phyloP scores from a whole-genome alignment of 2,888 invertebrate genomes.

The Pheosia gnoma region DNA sequence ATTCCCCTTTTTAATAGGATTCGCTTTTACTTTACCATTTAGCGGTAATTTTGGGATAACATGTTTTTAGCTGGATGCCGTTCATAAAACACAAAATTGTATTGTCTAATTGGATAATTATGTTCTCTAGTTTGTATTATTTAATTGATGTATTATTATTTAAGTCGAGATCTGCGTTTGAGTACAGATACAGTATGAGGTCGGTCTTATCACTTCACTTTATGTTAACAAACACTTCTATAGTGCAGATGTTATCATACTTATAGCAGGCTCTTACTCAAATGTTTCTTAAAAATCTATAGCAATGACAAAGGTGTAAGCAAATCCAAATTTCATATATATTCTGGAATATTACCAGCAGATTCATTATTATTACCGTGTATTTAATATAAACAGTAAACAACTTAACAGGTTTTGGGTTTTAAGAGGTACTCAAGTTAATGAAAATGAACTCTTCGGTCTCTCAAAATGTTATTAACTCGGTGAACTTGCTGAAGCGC shows the following conservation, averaged over 20 bases:
- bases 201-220: no score
- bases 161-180: no score
- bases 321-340: background rate
- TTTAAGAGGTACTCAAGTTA: slow-evolving; percentile 23
- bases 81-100: no score
- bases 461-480: slow-evolving; percentile 35
- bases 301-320: background rate
- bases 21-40: background rate
- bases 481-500: slow-evolving; percentile 24
- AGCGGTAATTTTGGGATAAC: background rate
- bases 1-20: background rate
- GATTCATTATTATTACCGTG: background rate
- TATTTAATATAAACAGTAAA: slow-evolving; percentile 3
- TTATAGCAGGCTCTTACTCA: no score
- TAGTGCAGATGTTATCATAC: no score
- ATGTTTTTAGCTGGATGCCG: background rate
- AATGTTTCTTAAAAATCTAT: no score
- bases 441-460: slow-evolving; percentile 22
- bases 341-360: background rate
- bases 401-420: slow-evolving; percentile 18
- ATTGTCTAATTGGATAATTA: no score
- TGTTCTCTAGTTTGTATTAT: no score
- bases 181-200: no score
- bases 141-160: no score
- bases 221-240: no score